These are phyloP conservation scores for Lasioglossum morio DNA, from an alignment of 2,888 invertebrate species.

Conservation along the genomic window DNA sequence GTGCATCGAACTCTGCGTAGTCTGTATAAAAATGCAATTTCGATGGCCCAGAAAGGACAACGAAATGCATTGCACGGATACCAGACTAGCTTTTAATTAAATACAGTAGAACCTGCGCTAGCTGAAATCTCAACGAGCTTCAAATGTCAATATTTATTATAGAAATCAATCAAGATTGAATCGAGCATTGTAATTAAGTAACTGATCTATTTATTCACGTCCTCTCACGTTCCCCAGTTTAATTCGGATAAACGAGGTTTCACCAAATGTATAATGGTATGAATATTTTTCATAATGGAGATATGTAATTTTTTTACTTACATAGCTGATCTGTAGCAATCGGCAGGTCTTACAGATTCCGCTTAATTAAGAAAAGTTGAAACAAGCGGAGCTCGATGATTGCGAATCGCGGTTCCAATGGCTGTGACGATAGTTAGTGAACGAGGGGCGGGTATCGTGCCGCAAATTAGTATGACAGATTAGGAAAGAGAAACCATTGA, in stretches of 20 bases:
- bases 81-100: neutral
- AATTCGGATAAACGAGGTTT: neutral
- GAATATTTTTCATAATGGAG: neutral
- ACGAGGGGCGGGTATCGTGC: neutral
- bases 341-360: neutral
- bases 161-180: neutral
- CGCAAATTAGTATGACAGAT: slow-evolving; percentile 9
- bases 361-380: neutral
- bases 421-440: neutral
- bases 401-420: neutral
- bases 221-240: neutral
- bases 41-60: neutral
- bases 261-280: neutral
- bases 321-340: neutral
- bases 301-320: neutral
- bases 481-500: neutral
- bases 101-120: neutral
- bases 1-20: slow-evolving; percentile 4
- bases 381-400: neutral
- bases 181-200: neutral
- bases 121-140: neutral
- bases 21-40: neutral
- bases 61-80: too few species aligned
- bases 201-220: neutral
- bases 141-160: neutral